Base-by-base conservation (phyloP, 2,113 vertebrate genomes). In the Acinonyx jubatus region DNA sequence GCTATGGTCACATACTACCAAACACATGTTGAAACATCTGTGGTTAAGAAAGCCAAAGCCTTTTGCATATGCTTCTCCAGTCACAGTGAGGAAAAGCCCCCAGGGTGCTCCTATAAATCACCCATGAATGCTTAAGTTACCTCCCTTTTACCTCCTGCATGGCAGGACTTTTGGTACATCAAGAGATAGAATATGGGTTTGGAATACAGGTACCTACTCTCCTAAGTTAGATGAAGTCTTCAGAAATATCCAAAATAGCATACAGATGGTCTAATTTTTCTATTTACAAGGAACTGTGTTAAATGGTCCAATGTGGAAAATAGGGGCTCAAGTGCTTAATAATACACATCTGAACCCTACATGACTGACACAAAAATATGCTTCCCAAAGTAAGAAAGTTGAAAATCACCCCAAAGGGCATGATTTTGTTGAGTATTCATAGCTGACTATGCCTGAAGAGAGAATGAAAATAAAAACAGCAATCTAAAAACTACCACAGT, bases 381-480 rank as follows among this genome's bases (percentile, higher is more conserved):
- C 19, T n/a, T 96, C 55, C 48, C 92, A 96, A 97, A 97, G 80
- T 0, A 2, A 19, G 14, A 96, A 97, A 97, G 98, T 48, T 1
- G 0, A 97, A 97, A 98, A 94, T 66, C n/a, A 45, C 52, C 50
- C 95, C 33, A 95, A 98, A 91, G 57, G 93, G 88, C 5, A 80
- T 71, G 79, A 94, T 95, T 98, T 31, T 88, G 45, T 81, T 96
- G 41, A 95, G 21, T 89, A 74, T 88, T 94, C 91, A 80, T 79
- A 94, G 79, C 79, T 90, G 82, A 94, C 85, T 92, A 78, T 69
- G 94, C 66, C 95, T 83, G 82, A 96, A 96, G 82, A 91, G 31
- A 96, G 50, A 95, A 92, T 93, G 87, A 96, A 98, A 97, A 93
- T 66, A 94, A 97, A 97, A 98, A 89, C 82, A 96, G 93, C 78